Percentiles rank a stretch among this genome's conserved stretches.
Conservation (phyloP, 1,140 invertebrate species). For the Drosophila suzukii region DNA sequence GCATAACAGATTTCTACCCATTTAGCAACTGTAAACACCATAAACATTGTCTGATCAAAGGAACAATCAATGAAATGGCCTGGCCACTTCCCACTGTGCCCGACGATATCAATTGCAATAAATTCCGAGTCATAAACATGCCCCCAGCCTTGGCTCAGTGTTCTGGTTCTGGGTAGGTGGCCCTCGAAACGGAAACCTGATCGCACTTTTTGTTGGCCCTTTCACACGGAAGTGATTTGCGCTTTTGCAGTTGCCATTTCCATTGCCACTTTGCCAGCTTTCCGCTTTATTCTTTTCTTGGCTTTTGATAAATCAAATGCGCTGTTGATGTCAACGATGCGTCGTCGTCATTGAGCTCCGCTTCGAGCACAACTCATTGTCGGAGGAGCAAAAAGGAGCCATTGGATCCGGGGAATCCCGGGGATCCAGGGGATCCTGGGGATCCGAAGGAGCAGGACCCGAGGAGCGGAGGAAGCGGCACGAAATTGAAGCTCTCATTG, state of each 20-base stretch:
- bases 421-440: constrained; percentile 1
- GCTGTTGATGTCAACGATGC: constrained; percentile 51
- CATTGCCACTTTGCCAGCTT: constrained; percentile 61
- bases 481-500: constrained; percentile 75
- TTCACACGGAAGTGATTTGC: constrained; percentile 71
- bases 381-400: constrained; percentile 24
- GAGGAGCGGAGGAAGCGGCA: constrained; percentile 24
- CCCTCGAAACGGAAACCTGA: constrained; percentile 51
- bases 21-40: too few species aligned
- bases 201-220: constrained; percentile 44
- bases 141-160: constrained; percentile 24
- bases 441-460: too few species aligned
- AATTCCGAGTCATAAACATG: constrained; percentile 59
- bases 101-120: constrained; percentile 41
- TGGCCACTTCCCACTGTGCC: neutral
- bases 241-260: constrained; percentile 54
- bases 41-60: neutral
- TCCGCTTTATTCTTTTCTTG: constrained; percentile 55
- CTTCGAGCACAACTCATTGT: constrained; percentile 71
- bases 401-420: constrained; percentile 3
- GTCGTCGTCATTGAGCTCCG: constrained; percentile 51
- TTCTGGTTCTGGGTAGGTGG: constrained; percentile 28
- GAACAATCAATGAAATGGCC: constrained; percentile 1
- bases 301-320: constrained; percentile 71
- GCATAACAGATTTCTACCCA: too few species aligned